These are phyloP conservation scores for Epizoanthus ramosus DNA, from an alignment of 92 coral and sea anemone genomes.

Conservation along the genomic window DNA sequence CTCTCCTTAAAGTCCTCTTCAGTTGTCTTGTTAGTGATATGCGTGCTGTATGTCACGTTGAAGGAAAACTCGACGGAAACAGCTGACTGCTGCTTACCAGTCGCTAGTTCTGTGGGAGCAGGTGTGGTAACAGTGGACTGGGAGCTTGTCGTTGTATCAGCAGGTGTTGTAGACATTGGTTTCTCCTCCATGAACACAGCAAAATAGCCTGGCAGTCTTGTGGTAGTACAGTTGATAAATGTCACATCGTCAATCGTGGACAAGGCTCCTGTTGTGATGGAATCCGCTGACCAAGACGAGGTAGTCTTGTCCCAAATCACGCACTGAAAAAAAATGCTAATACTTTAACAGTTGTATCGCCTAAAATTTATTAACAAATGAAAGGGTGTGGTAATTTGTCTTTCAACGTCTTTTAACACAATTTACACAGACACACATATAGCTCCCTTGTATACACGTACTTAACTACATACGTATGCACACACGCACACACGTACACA, in stretches of 20 bases:
- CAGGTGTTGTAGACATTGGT: constrained; percentile 5
- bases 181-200: constrained; percentile 64
- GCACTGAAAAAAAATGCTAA: constrained; percentile 59
- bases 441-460: no score
- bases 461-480: no score
- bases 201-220: constrained; percentile 59
- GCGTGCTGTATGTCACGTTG: constrained; percentile 43
- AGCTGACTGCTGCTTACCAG: background rate
- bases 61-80: constrained; percentile 45
- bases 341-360: background rate
- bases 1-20: constrained; percentile 35
- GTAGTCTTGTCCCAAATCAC: constrained; percentile 66
- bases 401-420: no score
- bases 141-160: constrained; percentile 1
- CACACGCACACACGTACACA: background rate
- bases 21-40: constrained; percentile 46
- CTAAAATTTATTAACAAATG: no score
- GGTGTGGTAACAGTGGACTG: background rate
- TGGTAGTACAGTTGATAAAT: constrained; percentile 53
- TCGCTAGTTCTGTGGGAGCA: background rate
- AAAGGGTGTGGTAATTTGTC: no score
- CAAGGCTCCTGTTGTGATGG: constrained; percentile 47
- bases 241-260: constrained; percentile 22
- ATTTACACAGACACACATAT: no score
- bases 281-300: constrained; percentile 67